A percentile compares a stretch with the other conserved stretches of the same genome.
Evolutionary conservation across 2,888 invertebrate species (phyloP).

Genomic region (Drosophila meridiana): DNA sequence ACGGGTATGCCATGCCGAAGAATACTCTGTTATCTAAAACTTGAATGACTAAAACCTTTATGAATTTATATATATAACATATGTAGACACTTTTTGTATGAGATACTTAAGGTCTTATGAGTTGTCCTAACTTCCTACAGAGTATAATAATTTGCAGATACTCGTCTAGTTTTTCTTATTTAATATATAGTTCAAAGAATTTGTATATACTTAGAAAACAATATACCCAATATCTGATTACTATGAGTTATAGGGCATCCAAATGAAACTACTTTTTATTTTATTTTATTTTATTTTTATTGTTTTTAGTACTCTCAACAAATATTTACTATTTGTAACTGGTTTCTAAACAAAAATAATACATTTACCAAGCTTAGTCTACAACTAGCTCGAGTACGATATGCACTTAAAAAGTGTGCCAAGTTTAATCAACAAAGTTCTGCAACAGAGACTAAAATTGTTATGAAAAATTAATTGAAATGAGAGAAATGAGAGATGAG

Average conservation of each 20-base stretch:
- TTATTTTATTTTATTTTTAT: no score
- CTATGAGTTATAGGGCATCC: neutral
- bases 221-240: neutral
- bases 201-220: neutral
- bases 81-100: no score
- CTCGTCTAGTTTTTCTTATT: neutral
- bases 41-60: neutral
- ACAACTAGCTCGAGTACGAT: neutral
- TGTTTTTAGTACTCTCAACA: neutral
- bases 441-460: neutral
- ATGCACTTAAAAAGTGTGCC: neutral
- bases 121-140: neutral
- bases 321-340: neutral
- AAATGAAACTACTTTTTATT: no score
- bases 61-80: neutral
- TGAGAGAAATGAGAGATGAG: neutral
- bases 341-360: neutral
- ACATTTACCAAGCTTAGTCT: neutral
- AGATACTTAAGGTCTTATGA: neutral
- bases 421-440: neutral
- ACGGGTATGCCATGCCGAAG: neutral
- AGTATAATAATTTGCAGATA: neutral
- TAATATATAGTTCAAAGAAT: neutral
- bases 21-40: neutral
- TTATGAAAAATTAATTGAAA: neutral